Percentiles rank a stretch among this genome's conserved stretches.
Conservation (phyloP, 2,113 vertebrate genomes). For the Typhlomys cinereus region DNA sequence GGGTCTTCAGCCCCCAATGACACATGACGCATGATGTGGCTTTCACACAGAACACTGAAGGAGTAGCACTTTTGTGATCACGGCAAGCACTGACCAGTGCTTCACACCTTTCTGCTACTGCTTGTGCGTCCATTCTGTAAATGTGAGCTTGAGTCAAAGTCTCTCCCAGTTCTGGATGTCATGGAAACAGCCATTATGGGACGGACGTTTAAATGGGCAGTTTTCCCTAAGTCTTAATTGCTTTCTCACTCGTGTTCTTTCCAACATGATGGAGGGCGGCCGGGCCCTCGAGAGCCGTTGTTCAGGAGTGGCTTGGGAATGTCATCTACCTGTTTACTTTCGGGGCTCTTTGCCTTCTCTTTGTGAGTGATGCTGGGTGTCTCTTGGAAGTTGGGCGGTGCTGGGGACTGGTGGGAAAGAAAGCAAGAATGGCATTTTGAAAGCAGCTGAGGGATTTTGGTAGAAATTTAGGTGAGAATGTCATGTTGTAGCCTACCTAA, state of each 20-base stretch:
- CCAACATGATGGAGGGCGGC: background rate
- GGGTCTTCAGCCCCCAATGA: background rate
- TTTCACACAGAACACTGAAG: background rate
- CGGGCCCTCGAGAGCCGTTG: background rate
- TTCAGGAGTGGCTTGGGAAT: conserved; percentile 8
- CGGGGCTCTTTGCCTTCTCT: background rate
- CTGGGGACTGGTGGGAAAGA: background rate
- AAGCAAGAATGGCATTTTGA: background rate
- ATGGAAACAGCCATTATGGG: background rate
- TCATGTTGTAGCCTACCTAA: background rate
- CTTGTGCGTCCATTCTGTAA: background rate
- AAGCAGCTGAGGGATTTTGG: background rate
- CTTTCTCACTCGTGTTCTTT: background rate
- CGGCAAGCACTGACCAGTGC: background rate
- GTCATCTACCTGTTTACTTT: background rate
- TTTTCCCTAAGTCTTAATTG: conserved; percentile 12
- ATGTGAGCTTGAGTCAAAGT: background rate
- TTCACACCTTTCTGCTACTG: background rate
- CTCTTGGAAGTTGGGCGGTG: conserved; percentile 19
- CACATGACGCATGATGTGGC: too few relatives aligned
- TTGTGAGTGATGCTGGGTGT: background rate
- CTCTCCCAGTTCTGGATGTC: background rate
- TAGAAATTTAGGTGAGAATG: background rate
- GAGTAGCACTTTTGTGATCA: background rate
- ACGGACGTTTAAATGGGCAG: background rate